phyloP scores from a whole-genome alignment of 1,140 invertebrate genomes.

The Drosophila ananassae region DNA sequence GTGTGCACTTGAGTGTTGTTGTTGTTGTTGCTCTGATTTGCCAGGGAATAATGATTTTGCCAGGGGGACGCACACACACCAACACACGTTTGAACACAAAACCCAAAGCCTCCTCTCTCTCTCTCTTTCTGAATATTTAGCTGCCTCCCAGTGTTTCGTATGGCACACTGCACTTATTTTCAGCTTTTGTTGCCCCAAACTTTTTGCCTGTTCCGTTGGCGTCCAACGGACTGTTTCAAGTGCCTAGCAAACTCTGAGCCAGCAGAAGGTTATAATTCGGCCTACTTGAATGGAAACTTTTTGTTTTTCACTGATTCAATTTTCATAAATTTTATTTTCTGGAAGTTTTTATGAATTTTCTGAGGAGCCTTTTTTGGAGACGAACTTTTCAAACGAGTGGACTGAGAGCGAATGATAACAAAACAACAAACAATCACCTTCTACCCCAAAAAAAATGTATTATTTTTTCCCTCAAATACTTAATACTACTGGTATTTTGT shows the following conservation, averaged over 20 bases:
- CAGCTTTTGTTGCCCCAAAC: constrained; percentile 12
- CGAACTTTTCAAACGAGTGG: not conserved
- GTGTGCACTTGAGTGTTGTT: not conserved
- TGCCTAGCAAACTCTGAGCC: not conserved
- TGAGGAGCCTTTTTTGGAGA: not conserved
- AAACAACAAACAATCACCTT: not conserved
- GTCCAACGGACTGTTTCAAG: no score
- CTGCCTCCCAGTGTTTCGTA: constrained; percentile 9
- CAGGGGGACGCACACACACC: constrained; percentile 2
- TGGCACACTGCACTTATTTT: constrained; percentile 18
- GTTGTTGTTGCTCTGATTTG: constrained; percentile 1
- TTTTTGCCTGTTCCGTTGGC: not conserved
- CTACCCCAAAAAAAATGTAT: no score
- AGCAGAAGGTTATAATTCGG: not conserved
- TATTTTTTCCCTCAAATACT: no score
- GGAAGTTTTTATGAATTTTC: constrained; percentile 9
- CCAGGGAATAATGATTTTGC: no score
- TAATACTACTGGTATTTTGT: no score
- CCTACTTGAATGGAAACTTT: no score
- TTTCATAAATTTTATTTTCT: not conserved
- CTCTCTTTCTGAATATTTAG: not conserved
- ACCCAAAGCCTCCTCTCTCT: not conserved
- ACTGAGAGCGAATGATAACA: not conserved
- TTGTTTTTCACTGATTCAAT: not conserved
- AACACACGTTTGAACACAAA: constrained; percentile 1